Evolutionary conservation across 2,888 invertebrate genomes (phyloP).

Genomic region (Lucinisca nassula): DNA sequence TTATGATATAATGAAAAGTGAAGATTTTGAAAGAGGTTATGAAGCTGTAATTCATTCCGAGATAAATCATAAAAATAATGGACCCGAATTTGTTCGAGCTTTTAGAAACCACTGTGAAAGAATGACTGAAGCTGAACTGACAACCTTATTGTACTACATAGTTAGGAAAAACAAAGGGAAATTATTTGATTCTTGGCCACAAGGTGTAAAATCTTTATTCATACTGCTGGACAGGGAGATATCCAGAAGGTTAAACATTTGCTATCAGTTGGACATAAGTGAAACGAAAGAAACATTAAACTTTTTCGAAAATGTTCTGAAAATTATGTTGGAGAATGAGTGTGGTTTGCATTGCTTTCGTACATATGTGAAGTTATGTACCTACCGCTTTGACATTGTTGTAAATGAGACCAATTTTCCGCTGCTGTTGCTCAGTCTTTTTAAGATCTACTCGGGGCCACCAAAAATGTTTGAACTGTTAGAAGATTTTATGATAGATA

Average conservation of each 20-base stretch:
- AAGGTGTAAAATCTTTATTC: not conserved
- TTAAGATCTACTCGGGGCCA: not conserved
- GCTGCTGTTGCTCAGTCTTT: not conserved
- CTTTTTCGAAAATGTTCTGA: not conserved
- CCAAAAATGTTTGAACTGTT: not conserved
- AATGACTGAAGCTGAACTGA: not conserved
- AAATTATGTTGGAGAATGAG: not conserved
- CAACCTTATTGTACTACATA: not conserved
- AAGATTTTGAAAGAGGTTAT: no score
- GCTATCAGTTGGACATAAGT: not conserved
- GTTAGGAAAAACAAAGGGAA: not conserved
- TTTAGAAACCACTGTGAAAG: not conserved
- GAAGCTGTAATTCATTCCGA: no score
- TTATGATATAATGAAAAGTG: no score
- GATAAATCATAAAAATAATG: no score
- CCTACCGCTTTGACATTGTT: not conserved
- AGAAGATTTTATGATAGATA: not conserved
- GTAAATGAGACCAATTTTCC: not conserved
- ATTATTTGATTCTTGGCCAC: not conserved
- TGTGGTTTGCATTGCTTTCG: not conserved
- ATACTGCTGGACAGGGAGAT: not conserved
- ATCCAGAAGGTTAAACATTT: not conserved
- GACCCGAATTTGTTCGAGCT: no score
- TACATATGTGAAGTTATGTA: not conserved
- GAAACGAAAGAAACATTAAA: not conserved